Evolutionary conservation across 2,113 vertebrate genomes (phyloP).

Genomic region (Corapipo altera): DNA sequence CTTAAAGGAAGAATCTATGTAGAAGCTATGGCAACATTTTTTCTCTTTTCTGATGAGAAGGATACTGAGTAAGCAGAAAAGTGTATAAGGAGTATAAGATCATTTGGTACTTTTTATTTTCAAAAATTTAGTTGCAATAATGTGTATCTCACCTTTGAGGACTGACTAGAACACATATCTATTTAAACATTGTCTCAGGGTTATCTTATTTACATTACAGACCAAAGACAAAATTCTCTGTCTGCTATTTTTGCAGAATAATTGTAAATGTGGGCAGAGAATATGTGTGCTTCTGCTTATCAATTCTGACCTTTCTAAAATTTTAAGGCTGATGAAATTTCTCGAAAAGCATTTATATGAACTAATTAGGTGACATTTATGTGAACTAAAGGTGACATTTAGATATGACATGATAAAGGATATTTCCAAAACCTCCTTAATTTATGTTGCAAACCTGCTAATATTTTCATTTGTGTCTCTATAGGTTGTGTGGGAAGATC

Average conservation of each 20-base stretch:
- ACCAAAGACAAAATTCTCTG: not conserved
- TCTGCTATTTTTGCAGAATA: conserved; percentile 6
- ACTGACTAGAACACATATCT: not conserved
- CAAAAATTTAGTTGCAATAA: not conserved
- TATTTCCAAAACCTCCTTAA: not conserved
- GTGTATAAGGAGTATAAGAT: not conserved
- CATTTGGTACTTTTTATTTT: accelerated
- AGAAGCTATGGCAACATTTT: not conserved
- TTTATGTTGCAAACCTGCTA: not conserved
- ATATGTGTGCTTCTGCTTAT: conserved; percentile 10
- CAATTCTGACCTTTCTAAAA: conserved; percentile 60
- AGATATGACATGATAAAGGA: not conserved
- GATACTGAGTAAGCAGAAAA: not conserved
- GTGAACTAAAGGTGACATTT: conserved; percentile 35
- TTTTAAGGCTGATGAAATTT: conserved; percentile 42
- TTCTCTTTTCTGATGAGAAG: not conserved
- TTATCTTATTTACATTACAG: not conserved
- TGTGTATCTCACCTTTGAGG: not conserved
- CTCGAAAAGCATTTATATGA: conserved; percentile 29
- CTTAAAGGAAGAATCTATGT: not conserved
- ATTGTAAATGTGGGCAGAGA: not conserved
- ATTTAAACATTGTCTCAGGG: not conserved
- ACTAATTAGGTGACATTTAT: conserved; percentile 51
- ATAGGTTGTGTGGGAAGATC: not conserved
- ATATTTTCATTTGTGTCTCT: not conserved